Conservation (phyloP, 2,888 invertebrate genomes). For the Gibbula magus region DNA sequence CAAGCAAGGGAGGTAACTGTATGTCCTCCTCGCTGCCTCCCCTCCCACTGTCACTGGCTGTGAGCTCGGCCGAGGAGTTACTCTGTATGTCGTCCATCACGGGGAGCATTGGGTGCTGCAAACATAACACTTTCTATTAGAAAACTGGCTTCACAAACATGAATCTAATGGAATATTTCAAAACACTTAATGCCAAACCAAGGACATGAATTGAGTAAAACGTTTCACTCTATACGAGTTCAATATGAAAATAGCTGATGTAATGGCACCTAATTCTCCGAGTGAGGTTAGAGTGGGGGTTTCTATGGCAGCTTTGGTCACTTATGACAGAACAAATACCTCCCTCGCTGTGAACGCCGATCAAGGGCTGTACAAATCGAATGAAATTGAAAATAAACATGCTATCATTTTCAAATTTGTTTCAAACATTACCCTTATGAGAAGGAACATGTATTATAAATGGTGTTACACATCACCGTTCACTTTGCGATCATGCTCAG, state of each 20-base stretch:
- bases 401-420: not conserved
- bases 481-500: not conserved
- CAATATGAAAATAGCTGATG: too few relatives aligned
- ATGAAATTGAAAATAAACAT: slow-evolving; percentile 15
- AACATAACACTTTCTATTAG: not conserved
- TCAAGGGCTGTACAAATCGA: slow-evolving; percentile 7
- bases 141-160: too few relatives aligned
- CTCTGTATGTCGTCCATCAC: slow-evolving; percentile 66
- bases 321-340: not conserved
- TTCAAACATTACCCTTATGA: not conserved
- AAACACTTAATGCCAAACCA: too few relatives aligned
- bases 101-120: slow-evolving; percentile 37
- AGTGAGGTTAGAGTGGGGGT: not conserved
- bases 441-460: not conserved
- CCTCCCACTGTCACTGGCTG: slow-evolving; percentile 68
- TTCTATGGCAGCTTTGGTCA: not conserved
- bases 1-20: slow-evolving; percentile 44
- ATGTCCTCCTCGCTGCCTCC: slow-evolving; percentile 71
- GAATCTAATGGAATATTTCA: too few relatives aligned
- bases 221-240: too few relatives aligned
- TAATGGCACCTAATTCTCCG: too few relatives aligned
- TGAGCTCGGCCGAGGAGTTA: slow-evolving; percentile 67
- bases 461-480: not conserved
- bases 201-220: too few relatives aligned
- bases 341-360: not conserved